Conservation (phyloP, 2,888 invertebrate genomes). For the Hedya salicella region DNA sequence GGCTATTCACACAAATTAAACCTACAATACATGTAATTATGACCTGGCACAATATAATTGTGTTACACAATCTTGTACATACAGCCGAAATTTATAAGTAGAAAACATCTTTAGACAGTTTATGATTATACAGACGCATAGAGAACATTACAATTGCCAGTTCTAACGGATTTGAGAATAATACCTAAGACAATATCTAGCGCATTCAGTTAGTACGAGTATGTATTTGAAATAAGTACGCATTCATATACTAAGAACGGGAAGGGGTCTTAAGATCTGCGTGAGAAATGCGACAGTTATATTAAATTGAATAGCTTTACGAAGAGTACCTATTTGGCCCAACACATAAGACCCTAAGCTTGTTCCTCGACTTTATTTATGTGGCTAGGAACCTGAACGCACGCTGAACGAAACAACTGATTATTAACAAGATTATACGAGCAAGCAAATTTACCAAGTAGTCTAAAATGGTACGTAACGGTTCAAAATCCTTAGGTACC, state of each 20-base stretch:
- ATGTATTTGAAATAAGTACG: background rate
- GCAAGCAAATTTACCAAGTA: constrained; percentile 44
- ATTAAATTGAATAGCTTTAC: background rate
- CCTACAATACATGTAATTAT: background rate
- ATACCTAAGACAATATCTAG: background rate
- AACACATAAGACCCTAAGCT: background rate
- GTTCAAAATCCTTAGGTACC: constrained; percentile 55
- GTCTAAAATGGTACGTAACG: constrained; percentile 51
- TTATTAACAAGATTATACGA: constrained; percentile 46
- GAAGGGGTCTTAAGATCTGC: background rate
- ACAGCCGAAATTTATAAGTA: no score
- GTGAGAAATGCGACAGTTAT: background rate
- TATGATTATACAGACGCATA: no score
- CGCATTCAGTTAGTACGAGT: background rate
- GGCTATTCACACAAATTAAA: background rate
- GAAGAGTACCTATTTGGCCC: background rate
- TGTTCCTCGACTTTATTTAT: constrained; percentile 15
- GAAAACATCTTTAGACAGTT: no score
- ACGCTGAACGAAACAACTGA: constrained; percentile 9
- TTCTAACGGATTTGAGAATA: background rate
- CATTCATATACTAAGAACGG: background rate
- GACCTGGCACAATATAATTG: no score
- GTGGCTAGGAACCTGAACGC: background rate
- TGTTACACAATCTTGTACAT: no score
- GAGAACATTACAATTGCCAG: background rate